These are phyloP conservation scores for Psylliodes chrysocephalus DNA, from an alignment of 2,888 invertebrate species.

Conservation along the genomic window DNA sequence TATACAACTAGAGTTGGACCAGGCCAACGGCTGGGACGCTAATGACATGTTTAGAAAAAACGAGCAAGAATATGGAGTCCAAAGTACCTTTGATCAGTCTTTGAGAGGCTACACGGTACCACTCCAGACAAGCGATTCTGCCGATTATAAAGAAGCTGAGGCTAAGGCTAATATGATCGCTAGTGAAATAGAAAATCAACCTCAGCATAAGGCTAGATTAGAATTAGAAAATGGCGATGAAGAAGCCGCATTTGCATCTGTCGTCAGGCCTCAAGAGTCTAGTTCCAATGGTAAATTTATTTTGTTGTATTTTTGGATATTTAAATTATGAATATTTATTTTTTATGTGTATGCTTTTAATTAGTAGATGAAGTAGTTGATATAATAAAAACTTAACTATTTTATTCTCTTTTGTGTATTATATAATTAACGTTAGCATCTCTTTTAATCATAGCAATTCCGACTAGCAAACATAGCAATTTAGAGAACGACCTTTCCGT, in stretches of 20 bases:
- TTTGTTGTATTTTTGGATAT: neutral
- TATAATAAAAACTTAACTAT: too few relatives aligned
- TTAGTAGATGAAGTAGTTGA: neutral
- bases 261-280: constrained; percentile 70
- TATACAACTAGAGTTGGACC: constrained; percentile 76
- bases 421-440: too few relatives aligned
- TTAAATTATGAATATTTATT: neutral
- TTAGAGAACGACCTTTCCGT: too few relatives aligned
- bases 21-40: constrained; percentile 95
- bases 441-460: too few relatives aligned
- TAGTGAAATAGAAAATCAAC: constrained; percentile 89
- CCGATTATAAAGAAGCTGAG: constrained; percentile 84
- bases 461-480: too few relatives aligned
- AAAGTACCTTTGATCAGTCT: constrained; percentile 91
- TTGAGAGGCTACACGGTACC: constrained; percentile 92
- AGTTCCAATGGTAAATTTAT: constrained; percentile 43
- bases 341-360: too few relatives aligned
- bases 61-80: constrained; percentile 87
- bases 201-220: constrained; percentile 81
- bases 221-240: constrained; percentile 94
- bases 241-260: constrained; percentile 88
- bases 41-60: constrained; percentile 97
- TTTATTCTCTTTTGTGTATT: too few relatives aligned
- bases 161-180: constrained; percentile 91
- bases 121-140: constrained; percentile 85